phyloP scores from a whole-genome alignment of 2,113 vertebrate species.

The Mus pahari region DNA sequence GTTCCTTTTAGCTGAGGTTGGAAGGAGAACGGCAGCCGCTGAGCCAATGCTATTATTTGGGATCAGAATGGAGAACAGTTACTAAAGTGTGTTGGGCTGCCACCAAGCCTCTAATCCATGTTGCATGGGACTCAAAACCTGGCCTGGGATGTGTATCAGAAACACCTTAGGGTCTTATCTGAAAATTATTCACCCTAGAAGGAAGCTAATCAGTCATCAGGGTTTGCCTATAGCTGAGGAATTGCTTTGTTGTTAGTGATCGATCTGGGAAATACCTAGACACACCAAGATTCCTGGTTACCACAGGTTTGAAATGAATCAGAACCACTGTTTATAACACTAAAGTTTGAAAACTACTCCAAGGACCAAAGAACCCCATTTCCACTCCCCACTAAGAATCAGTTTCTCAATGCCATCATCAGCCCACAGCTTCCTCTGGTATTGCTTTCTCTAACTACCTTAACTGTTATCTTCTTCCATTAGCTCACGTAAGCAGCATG shows the following conservation, averaged over 20 bases:
- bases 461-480: conserved; percentile 30
- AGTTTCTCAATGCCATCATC: not conserved
- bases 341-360: conserved; percentile 28
- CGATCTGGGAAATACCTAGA: conserved; percentile 4
- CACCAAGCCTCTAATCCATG: not conserved
- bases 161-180: not conserved
- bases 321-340: conserved; percentile 5
- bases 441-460: not conserved
- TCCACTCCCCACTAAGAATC: not conserved
- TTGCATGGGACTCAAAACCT: conserved; percentile 38
- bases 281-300: not conserved
- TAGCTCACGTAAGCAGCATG: not conserved
- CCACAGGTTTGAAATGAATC: not conserved
- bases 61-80: conserved; percentile 57
- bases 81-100: conserved; percentile 47
- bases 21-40: conserved; percentile 63
- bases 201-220: not conserved
- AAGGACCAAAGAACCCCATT: not conserved
- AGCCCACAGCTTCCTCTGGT: not conserved
- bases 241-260: not conserved
- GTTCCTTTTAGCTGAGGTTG: conserved; percentile 74
- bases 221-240: not conserved
- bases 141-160: conserved; percentile 1
- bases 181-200: conserved; percentile 43
- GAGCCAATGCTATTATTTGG: conserved; percentile 71